Conservation (phyloP, 2,797 vertebrate genomes). For the Arrhamphus sclerolepis region DNA sequence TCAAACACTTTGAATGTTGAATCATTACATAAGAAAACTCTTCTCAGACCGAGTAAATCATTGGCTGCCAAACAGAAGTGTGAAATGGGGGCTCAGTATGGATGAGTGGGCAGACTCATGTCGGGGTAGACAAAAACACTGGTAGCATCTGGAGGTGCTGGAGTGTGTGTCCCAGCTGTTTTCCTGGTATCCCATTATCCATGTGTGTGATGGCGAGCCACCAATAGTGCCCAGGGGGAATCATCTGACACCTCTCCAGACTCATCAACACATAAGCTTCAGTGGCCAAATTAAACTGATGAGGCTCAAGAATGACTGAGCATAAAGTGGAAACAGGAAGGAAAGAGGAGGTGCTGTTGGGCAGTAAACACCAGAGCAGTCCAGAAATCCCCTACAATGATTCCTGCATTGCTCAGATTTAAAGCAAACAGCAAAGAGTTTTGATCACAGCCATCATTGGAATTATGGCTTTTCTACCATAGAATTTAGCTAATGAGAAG, state of each 20-base stretch:
- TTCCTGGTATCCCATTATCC: conserved; percentile 62
- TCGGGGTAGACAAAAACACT: conserved; percentile 27
- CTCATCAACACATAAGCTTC: conserved; percentile 78
- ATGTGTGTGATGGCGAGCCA: conserved; percentile 56
- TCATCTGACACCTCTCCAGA: conserved; percentile 73
- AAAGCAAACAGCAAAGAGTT: conserved; percentile 11
- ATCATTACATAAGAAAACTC: conserved; percentile 1
- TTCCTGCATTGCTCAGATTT: neutral
- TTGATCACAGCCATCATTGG: conserved; percentile 15
- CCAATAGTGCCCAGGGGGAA: conserved; percentile 61
- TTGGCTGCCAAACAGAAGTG: conserved; percentile 9
- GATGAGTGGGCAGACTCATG: conserved; percentile 28
- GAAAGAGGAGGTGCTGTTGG: conserved; percentile 8
- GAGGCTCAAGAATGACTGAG: conserved; percentile 69
- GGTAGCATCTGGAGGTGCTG: conserved; percentile 66
- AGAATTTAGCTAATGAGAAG: conserved; percentile 64
- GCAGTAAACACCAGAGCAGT: conserved; percentile 15
- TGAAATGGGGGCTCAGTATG: conserved; percentile 19
- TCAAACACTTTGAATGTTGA: neutral
- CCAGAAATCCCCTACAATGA: conserved; percentile 3
- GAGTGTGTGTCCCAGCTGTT: conserved; percentile 66
- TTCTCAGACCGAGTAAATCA: conserved; percentile 1
- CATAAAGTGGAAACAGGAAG: conserved; percentile 49
- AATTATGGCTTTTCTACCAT: conserved; percentile 56
- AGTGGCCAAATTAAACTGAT: conserved; percentile 76